phyloP scores from a whole-genome alignment of 2,888 invertebrate species.

The Lordiphosa fenestrarum region DNA sequence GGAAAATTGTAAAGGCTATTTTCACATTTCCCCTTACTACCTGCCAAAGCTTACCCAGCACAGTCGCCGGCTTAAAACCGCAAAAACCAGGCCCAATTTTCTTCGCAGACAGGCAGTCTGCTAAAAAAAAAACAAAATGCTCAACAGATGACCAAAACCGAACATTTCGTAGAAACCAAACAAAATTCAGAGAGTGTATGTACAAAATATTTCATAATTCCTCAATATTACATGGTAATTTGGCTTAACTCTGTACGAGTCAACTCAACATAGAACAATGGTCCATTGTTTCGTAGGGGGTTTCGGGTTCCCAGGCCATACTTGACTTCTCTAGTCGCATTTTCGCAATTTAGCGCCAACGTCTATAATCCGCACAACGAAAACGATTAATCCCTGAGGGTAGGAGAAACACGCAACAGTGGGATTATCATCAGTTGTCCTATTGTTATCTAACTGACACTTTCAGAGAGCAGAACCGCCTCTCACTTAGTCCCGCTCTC shows the following conservation, averaged over 20 bases:
- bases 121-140: neutral
- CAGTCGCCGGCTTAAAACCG: no score
- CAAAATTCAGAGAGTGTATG: slow-evolving; percentile 1
- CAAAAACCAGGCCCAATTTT: no score
- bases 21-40: no score
- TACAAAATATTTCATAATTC: slow-evolving; percentile 34
- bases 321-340: slow-evolving; percentile 57
- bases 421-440: slow-evolving; percentile 69
- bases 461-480: slow-evolving; percentile 61
- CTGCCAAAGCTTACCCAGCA: neutral
- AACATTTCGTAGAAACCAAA: slow-evolving; percentile 25
- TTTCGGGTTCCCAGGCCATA: slow-evolving; percentile 24
- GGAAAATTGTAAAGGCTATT: no score
- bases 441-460: slow-evolving; percentile 56
- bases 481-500: slow-evolving; percentile 1
- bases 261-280: slow-evolving; percentile 27
- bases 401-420: slow-evolving; percentile 31
- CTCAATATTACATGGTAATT: slow-evolving; percentile 71
- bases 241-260: slow-evolving; percentile 18
- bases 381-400: slow-evolving; percentile 59
- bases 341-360: slow-evolving; percentile 76
- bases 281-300: slow-evolving; percentile 17
- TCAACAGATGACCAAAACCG: slow-evolving; percentile 10
- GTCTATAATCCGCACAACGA: slow-evolving; percentile 69
- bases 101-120: slow-evolving; percentile 17